Conservation (phyloP, 2,113 vertebrate genomes). For the Callipepla squamata region DNA sequence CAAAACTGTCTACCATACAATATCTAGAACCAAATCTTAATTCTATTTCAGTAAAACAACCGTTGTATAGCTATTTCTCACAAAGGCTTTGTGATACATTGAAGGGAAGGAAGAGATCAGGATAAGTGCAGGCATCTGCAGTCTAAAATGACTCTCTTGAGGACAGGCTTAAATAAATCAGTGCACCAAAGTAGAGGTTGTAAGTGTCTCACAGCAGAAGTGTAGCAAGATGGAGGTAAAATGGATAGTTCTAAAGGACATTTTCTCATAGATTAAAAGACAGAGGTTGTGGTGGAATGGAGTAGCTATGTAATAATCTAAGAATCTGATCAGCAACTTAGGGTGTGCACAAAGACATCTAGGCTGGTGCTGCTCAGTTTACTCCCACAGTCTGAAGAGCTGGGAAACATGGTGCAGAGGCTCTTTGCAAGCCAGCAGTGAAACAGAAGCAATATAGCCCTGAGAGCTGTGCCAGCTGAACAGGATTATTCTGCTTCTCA, state of each 20-base stretch:
- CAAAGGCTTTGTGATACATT: conserved; percentile 2
- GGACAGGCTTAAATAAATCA: background rate
- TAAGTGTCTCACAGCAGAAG: background rate
- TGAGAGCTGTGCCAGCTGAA: background rate
- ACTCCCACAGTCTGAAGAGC: background rate
- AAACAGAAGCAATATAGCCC: background rate
- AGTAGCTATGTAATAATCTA: background rate
- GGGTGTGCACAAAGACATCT: background rate
- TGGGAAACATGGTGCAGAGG: background rate
- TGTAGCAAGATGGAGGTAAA: background rate
- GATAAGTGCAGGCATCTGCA: background rate
- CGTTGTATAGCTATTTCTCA: background rate
- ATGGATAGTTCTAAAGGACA: background rate
- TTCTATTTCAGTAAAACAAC: conserved; percentile 33
- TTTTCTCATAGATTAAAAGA: background rate
- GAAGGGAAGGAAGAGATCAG: background rate
- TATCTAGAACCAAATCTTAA: conserved; percentile 14
- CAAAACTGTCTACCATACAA: conserved; percentile 64
- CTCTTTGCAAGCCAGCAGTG: background rate
- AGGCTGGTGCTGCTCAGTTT: background rate
- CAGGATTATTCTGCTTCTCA: background rate
- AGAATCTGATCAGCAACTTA: background rate
- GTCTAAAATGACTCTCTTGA: background rate
- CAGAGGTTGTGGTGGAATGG: background rate
- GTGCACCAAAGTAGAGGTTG: background rate